These are phyloP conservation scores for Drosophila atripex DNA, from an alignment of 2,888 invertebrate genomes.

Conservation along the genomic window DNA sequence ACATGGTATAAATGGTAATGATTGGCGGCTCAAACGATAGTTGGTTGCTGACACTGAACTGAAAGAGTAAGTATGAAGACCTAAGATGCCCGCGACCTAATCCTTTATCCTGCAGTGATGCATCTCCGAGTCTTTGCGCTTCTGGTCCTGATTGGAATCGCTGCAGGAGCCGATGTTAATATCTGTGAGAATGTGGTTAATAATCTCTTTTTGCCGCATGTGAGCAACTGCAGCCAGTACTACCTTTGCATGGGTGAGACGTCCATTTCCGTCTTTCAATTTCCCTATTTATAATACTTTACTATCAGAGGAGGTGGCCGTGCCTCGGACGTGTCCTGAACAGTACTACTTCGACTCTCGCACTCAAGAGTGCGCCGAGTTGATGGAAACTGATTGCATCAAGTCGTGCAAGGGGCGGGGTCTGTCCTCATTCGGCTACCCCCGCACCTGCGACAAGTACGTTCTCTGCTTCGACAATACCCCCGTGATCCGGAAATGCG, in stretches of 20 bases:
- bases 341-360: slow-evolving; percentile 65
- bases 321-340: slow-evolving; percentile 57
- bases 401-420: slow-evolving; percentile 62
- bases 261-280: not conserved
- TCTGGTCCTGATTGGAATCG: slow-evolving; percentile 34
- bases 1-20: slow-evolving; percentile 50
- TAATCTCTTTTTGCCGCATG: slow-evolving; percentile 67
- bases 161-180: slow-evolving; percentile 39
- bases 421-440: slow-evolving; percentile 69
- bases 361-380: slow-evolving; percentile 67
- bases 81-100: not conserved
- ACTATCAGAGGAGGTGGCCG: slow-evolving; percentile 44
- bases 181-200: slow-evolving; percentile 60
- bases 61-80: slow-evolving; percentile 16
- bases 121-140: slow-evolving; percentile 38
- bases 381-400: slow-evolving; percentile 60
- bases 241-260: slow-evolving; percentile 66
- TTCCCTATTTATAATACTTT: not conserved
- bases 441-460: slow-evolving; percentile 81
- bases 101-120: slow-evolving; percentile 43
- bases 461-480: slow-evolving; percentile 72
- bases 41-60: not conserved
- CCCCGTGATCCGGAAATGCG: slow-evolving; percentile 72
- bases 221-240: slow-evolving; percentile 66
- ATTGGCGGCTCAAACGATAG: slow-evolving; percentile 13